Conservation (phyloP, 2,888 invertebrate species). For the Tetropium fuscum region DNA sequence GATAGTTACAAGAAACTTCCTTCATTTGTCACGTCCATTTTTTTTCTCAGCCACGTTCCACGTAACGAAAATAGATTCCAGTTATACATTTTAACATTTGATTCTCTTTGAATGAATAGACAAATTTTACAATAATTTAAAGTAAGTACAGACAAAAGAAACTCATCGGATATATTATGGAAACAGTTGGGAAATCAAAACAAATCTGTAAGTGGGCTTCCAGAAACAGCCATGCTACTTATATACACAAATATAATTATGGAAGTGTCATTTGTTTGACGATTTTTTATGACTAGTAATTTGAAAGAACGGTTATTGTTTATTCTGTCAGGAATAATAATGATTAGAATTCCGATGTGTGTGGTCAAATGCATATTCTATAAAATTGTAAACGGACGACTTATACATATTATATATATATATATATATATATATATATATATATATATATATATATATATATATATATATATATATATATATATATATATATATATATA, state of each 20-base stretch:
- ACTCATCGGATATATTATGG: background rate
- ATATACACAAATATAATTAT: background rate
- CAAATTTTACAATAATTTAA: background rate
- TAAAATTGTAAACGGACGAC: no score
- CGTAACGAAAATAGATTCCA: no score
- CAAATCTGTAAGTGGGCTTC: no score
- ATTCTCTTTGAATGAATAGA: background rate
- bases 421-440: no score
- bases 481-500: no score
- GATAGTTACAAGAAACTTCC: no score
- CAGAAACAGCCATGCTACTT: no score
- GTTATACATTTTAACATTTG: background rate
- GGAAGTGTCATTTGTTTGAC: background rate
- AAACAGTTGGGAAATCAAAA: background rate
- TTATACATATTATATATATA: no score
- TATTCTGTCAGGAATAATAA: background rate
- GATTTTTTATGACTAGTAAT: background rate
- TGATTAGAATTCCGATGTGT: background rate
- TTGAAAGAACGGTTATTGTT: background rate
- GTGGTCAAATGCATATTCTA: background rate
- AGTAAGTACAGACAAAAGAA: background rate
- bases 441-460: no score
- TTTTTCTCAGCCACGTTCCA: no score
- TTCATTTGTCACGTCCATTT: no score
- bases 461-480: no score